Conservation (phyloP, 2,888 invertebrate genomes). For the Bombylius discolor region DNA sequence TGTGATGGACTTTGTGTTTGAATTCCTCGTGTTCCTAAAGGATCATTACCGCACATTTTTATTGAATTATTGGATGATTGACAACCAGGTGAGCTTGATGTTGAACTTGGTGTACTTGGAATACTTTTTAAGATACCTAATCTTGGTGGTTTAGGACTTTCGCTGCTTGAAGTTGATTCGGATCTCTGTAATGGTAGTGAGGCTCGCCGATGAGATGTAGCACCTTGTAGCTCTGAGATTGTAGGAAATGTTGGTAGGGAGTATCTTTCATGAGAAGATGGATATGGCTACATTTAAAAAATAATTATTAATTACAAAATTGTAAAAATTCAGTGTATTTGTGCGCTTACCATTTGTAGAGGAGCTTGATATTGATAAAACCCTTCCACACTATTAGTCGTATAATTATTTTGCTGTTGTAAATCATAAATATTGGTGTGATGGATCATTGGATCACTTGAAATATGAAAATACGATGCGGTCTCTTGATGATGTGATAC, state of each 20-base stretch:
- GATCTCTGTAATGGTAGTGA: slow-evolving; percentile 68
- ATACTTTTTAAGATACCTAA: slow-evolving; percentile 26
- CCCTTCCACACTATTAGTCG: slow-evolving; percentile 15
- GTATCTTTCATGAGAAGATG: slow-evolving; percentile 49
- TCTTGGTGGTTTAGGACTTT: slow-evolving; percentile 53
- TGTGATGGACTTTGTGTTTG: slow-evolving; percentile 64
- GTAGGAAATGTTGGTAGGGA: slow-evolving; percentile 58
- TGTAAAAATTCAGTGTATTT: not conserved
- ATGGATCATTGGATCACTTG: slow-evolving; percentile 35
- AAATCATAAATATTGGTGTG: slow-evolving; percentile 30
- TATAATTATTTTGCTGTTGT: slow-evolving; percentile 20
- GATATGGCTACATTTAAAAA: slow-evolving; percentile 22
- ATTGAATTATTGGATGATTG: slow-evolving; percentile 13
- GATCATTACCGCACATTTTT: slow-evolving; percentile 12
- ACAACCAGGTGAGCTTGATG: slow-evolving; percentile 36
- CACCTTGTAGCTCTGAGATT: slow-evolving; percentile 54
- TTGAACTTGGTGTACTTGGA: slow-evolving; percentile 54
- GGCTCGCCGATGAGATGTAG: slow-evolving; percentile 55
- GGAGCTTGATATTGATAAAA: slow-evolving; percentile 19
- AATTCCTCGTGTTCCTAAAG: slow-evolving; percentile 15
- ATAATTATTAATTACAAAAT: not conserved
- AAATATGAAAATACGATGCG: slow-evolving; percentile 26
- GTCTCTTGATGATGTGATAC: slow-evolving; percentile 18
- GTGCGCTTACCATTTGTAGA: slow-evolving; percentile 26
- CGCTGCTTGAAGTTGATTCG: slow-evolving; percentile 65